These are phyloP conservation scores for Oedothorax gibbosus DNA, from an alignment of 1,140 invertebrate genomes.

Conservation along the genomic window DNA sequence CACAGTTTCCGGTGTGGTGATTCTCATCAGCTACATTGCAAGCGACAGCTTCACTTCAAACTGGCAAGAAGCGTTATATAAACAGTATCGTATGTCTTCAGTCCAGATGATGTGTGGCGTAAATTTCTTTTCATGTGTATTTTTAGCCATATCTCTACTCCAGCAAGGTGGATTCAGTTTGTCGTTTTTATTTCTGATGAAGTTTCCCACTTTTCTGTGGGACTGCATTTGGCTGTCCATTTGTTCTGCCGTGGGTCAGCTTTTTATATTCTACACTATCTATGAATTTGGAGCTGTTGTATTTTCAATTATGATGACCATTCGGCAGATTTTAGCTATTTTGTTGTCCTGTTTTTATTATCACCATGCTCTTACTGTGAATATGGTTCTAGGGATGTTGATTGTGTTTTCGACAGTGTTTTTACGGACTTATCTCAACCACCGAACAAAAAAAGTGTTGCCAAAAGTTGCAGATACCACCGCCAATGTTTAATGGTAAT, in stretches of 20 bases:
- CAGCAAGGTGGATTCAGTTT: slow-evolving; percentile 86
- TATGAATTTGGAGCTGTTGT: slow-evolving; percentile 94
- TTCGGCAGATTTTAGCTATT: slow-evolving; percentile 94
- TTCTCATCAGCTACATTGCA: slow-evolving; percentile 90
- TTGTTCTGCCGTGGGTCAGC: slow-evolving; percentile 91
- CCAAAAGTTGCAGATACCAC: background rate
- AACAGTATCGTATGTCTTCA: slow-evolving; percentile 82
- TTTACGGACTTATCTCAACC: slow-evolving; percentile 76
- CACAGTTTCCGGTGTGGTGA: slow-evolving; percentile 79
- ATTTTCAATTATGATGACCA: slow-evolving; percentile 98
- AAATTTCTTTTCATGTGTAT: slow-evolving; percentile 93
- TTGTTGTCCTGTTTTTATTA: slow-evolving; percentile 94
- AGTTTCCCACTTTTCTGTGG: slow-evolving; percentile 82
- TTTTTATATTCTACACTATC: slow-evolving; percentile 98
- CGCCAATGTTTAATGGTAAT: too few species aligned
- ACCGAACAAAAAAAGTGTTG: slow-evolving; percentile 34
- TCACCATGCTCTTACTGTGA: slow-evolving; percentile 82
- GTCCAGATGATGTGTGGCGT: slow-evolving; percentile 99
- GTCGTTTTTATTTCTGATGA: slow-evolving; percentile 82
- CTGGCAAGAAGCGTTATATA: slow-evolving; percentile 95
- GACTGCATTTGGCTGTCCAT: slow-evolving; percentile 88
- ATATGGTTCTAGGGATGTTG: slow-evolving; percentile 85
- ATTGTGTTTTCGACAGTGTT: slow-evolving; percentile 92
- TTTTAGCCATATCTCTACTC: slow-evolving; percentile 88
- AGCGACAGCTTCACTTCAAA: slow-evolving; percentile 99